Evolutionary conservation across 2,888 invertebrate species (phyloP).

Genomic region (Coenonympha arcania): DNA sequence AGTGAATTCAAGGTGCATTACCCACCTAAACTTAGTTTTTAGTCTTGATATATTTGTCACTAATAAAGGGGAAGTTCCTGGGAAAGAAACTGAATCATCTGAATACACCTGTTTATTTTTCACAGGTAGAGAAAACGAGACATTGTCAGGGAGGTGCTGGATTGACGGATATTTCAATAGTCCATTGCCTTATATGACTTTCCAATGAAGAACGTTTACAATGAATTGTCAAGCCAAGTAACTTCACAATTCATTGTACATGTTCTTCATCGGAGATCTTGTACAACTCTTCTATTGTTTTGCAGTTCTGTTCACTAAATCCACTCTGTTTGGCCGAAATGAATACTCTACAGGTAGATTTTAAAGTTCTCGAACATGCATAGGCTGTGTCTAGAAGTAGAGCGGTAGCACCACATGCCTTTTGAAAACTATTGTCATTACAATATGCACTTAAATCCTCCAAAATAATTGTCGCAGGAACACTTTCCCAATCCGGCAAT

Average conservation of each 20-base stretch:
- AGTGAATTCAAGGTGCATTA: too few relatives aligned
- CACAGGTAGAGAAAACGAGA: too few relatives aligned
- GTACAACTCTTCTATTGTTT: constrained; percentile 46
- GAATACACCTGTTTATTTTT: too few relatives aligned
- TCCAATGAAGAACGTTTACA: too few relatives aligned
- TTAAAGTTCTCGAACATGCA: constrained; percentile 42
- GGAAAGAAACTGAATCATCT: too few relatives aligned
- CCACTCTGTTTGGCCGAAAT: constrained; percentile 43
- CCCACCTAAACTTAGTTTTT: too few relatives aligned
- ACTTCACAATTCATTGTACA: background rate
- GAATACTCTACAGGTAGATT: constrained; percentile 38
- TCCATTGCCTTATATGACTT: too few relatives aligned
- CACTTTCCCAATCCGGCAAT: constrained; percentile 54
- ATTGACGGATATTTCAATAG: too few relatives aligned
- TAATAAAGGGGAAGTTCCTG: too few relatives aligned
- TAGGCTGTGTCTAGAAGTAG: constrained; percentile 46
- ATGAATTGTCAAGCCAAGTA: too few relatives aligned
- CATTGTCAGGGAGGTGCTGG: too few relatives aligned
- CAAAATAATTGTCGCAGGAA: constrained; percentile 56
- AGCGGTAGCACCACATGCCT: constrained; percentile 54
- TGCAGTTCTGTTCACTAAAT: constrained; percentile 48
- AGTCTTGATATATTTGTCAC: background rate
- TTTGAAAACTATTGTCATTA: constrained; percentile 41
- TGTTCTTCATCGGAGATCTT: background rate
- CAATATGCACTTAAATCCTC: constrained; percentile 55